These are phyloP conservation scores for Notarius quadriscutis DNA, from an alignment of 2,113 vertebrate genomes.

Conservation along the genomic window DNA sequence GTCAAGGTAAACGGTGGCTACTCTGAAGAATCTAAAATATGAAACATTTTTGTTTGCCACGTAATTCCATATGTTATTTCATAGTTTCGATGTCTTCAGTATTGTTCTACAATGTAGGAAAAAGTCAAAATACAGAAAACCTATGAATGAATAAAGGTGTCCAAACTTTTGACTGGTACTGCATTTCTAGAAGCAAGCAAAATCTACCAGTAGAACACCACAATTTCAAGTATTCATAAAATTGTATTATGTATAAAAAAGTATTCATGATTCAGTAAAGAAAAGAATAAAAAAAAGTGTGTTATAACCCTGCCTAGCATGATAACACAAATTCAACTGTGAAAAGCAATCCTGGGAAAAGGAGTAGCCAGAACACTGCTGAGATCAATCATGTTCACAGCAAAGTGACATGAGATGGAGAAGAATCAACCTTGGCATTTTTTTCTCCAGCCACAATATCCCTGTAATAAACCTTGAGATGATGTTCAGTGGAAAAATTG, in stretches of 20 bases:
- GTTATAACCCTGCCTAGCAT: constrained; percentile 40
- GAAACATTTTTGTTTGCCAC: too few species aligned
- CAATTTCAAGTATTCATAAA: background rate
- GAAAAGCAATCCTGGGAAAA: constrained; percentile 50
- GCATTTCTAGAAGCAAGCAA: background rate
- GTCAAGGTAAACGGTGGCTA: too few species aligned
- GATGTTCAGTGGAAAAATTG: constrained; percentile 52
- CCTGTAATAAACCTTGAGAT: constrained; percentile 61
- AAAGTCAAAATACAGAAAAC: too few species aligned
- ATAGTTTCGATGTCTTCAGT: too few species aligned
- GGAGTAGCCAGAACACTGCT: constrained; percentile 31
- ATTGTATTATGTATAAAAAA: too few species aligned
- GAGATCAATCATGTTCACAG: constrained; percentile 56
- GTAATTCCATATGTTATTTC: too few species aligned
- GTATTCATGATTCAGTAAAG: constrained; percentile 4
- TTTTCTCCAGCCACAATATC: constrained; percentile 57
- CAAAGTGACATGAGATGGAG: constrained; percentile 20
- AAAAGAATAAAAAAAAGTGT: constrained; percentile 26
- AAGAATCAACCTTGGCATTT: constrained; percentile 63
- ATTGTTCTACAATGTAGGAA: too few species aligned
- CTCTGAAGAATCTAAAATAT: too few species aligned
- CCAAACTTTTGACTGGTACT: too few species aligned
- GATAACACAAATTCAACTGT: constrained; percentile 43
- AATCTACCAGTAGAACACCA: background rate
- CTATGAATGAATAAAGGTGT: too few species aligned